Evolutionary conservation across 2,888 invertebrate genomes (phyloP).

Genomic region (Synanthedon myopaeformis): DNA sequence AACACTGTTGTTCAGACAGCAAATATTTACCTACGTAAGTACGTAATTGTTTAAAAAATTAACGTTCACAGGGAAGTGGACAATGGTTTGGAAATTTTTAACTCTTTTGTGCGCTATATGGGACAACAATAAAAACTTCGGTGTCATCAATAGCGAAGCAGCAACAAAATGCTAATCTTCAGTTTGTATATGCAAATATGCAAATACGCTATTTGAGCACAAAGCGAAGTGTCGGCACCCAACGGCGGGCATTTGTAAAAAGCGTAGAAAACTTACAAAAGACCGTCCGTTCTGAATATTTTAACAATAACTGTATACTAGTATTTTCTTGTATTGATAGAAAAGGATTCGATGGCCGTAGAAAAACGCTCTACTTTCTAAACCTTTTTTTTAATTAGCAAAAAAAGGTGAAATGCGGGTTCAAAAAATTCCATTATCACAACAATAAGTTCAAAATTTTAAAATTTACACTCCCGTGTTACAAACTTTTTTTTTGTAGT

Average conservation of each 20-base stretch:
- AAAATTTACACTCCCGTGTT: too few species aligned
- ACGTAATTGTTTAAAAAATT: too few species aligned
- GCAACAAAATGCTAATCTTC: slow-evolving; percentile 53
- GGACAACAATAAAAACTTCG: slow-evolving; percentile 32
- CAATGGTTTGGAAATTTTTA: not conserved
- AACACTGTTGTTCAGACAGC: too few species aligned
- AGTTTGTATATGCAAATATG: slow-evolving; percentile 63
- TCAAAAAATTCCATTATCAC: too few species aligned
- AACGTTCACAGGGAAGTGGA: not conserved
- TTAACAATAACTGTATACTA: slow-evolving; percentile 33
- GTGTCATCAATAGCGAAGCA: slow-evolving; percentile 35
- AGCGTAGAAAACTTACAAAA: slow-evolving; percentile 47
- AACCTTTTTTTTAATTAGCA: too few species aligned
- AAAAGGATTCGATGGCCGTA: not conserved
- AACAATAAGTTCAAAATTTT: too few species aligned
- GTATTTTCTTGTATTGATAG: not conserved
- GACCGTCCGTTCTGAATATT: slow-evolving; percentile 48
- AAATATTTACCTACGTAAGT: too few species aligned
- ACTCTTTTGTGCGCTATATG: slow-evolving; percentile 26
- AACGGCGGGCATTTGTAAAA: slow-evolving; percentile 44
- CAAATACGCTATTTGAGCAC: slow-evolving; percentile 29
- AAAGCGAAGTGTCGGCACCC: slow-evolving; percentile 21
- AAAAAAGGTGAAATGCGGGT: too few species aligned
- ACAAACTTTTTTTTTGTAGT: too few species aligned
- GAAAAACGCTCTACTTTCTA: too few species aligned